A percentile compares a stretch with the other conserved stretches of the same genome.
These are phyloP conservation scores for Pterostichus madidus DNA, from an alignment of 2,888 invertebrate species.

Conservation along the genomic window DNA sequence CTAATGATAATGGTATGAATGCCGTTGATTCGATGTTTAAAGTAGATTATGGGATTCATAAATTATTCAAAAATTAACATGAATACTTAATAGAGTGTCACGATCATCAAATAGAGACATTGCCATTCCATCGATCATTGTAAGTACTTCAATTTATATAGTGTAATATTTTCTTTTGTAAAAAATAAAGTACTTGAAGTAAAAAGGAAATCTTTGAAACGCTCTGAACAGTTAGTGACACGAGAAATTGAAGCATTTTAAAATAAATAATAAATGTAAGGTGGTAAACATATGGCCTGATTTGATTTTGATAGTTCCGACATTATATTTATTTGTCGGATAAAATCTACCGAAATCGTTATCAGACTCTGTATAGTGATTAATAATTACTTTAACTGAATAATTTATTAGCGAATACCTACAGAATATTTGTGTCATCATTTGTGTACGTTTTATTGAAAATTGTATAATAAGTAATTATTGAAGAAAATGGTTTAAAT, in stretches of 20 bases:
- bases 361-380: not conserved
- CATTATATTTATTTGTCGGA: not conserved
- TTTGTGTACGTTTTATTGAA: slow-evolving; percentile 8
- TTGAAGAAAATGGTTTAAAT: no score
- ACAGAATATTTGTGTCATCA: not conserved
- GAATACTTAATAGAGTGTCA: slow-evolving; percentile 15
- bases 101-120: slow-evolving; percentile 17
- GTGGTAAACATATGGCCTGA: slow-evolving; percentile 8
- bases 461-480: not conserved
- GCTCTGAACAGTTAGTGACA: not conserved
- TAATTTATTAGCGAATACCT: slow-evolving; percentile 19
- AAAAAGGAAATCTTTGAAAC: no score
- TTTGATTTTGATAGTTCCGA: slow-evolving; percentile 21
- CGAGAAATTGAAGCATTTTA: slow-evolving; percentile 28
- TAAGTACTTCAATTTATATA: not conserved
- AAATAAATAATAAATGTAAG: slow-evolving; percentile 19
- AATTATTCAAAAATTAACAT: slow-evolving; percentile 21
- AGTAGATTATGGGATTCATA: slow-evolving; percentile 16
- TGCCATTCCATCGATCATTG: not conserved
- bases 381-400: slow-evolving; percentile 28
- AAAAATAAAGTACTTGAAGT: no score
- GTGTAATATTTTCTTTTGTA: not conserved
- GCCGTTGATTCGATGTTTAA: slow-evolving; percentile 17
- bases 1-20: slow-evolving; percentile 3
- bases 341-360: slow-evolving; percentile 17